Evolutionary conservation across 2,113 vertebrate species (phyloP).

Genomic region (Numenius arquata): DNA sequence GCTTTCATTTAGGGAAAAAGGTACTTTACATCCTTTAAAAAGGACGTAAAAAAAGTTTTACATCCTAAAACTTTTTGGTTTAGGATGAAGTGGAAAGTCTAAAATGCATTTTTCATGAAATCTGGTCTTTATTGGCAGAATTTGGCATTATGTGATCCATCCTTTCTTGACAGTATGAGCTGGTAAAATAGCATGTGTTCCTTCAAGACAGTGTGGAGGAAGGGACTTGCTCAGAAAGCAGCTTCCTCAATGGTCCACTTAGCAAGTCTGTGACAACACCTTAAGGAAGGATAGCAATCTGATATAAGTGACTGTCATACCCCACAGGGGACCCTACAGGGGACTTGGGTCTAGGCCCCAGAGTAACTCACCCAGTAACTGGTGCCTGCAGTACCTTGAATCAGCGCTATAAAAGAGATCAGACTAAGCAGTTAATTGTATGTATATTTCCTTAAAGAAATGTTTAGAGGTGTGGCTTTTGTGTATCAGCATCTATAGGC

Average conservation of each 20-base stretch:
- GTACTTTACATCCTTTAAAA: background rate
- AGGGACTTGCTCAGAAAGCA: background rate
- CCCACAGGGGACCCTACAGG: background rate
- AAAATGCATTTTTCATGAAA: background rate
- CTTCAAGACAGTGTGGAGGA: background rate
- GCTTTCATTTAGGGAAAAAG: background rate
- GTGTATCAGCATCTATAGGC: no score
- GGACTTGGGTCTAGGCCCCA: background rate
- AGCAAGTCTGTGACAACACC: background rate
- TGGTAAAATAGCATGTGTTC: background rate
- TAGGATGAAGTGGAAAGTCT: background rate
- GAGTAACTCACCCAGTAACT: background rate
- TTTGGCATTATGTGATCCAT: background rate
- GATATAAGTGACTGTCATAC: background rate
- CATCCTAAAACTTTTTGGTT: background rate
- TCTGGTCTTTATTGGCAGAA: background rate
- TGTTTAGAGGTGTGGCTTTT: background rate
- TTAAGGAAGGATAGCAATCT: background rate
- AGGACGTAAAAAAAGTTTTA: no score
- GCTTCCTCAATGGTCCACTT: background rate
- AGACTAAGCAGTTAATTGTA: background rate
- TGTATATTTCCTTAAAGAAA: background rate
- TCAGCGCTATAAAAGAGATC: background rate
- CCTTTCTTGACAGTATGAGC: background rate
- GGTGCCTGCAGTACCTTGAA: background rate